Percentiles rank a stretch among this genome's conserved stretches.
Conservation (phyloP, 2,797 vertebrate genomes). For the Cheracebus regulus region DNA sequence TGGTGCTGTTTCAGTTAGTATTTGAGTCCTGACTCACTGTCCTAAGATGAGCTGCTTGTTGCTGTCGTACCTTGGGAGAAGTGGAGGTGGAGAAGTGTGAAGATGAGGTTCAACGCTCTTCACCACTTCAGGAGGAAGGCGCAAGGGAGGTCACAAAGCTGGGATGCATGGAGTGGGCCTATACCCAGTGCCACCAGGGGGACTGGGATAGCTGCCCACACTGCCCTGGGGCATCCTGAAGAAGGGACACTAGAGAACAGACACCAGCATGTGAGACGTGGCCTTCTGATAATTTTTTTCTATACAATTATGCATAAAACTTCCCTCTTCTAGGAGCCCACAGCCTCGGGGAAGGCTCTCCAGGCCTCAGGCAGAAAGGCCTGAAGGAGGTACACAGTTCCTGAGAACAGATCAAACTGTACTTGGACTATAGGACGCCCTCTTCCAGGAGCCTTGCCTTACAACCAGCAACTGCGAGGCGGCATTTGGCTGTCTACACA, state of each 20-base stretch:
- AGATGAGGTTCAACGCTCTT: background rate
- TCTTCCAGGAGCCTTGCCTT: background rate
- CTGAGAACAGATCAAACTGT: no score
- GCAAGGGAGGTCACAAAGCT: background rate
- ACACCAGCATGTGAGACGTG: background rate
- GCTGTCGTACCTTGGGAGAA: background rate
- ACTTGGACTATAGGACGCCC: background rate
- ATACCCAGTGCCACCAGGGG: no score
- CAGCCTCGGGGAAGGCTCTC: background rate
- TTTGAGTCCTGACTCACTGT: background rate
- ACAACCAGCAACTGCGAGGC: background rate
- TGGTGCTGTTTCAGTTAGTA: background rate
- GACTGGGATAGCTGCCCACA: background rate
- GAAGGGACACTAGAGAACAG: background rate
- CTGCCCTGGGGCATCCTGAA: background rate
- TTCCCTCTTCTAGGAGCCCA: background rate
- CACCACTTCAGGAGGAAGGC: background rate
- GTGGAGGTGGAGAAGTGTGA: no score
- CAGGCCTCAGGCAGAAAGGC: background rate
- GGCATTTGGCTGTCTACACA: background rate
- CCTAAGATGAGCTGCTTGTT: background rate
- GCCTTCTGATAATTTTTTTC: background rate
- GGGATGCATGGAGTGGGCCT: background rate
- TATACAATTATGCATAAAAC: background rate
- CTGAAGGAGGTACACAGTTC: background rate